Conservation (phyloP, 2,113 vertebrate genomes). For the Xiphophorus couchianus region DNA sequence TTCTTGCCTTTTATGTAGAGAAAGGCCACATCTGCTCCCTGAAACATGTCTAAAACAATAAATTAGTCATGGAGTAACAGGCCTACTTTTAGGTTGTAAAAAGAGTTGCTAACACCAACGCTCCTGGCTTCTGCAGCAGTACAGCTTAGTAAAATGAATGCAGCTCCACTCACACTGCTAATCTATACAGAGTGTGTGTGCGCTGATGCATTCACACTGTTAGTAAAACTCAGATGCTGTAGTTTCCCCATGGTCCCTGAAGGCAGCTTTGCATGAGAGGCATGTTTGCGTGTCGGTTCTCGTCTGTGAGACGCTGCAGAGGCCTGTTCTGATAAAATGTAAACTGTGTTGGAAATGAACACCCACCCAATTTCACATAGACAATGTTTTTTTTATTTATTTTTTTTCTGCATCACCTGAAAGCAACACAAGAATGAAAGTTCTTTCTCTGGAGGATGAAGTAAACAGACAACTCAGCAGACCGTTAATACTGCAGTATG, state of each 20-base stretch:
- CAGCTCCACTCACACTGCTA: background rate
- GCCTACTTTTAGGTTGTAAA: background rate
- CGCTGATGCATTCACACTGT: background rate
- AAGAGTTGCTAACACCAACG: background rate
- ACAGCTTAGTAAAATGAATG: too few species aligned
- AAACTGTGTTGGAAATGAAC: background rate
- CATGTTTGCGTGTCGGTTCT: background rate
- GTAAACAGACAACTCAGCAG: slow-evolving; percentile 55
- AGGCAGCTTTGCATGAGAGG: background rate
- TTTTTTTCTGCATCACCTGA: slow-evolving; percentile 9
- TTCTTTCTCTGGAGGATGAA: slow-evolving; percentile 27
- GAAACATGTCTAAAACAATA: background rate
- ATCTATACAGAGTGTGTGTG: background rate
- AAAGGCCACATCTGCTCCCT: background rate
- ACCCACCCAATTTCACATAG: background rate
- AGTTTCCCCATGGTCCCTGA: background rate
- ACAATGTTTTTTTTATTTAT: background rate
- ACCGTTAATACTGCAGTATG: slow-evolving; percentile 1
- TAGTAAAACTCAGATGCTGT: too few species aligned
- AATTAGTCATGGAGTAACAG: background rate
- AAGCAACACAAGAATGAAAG: slow-evolving; percentile 27
- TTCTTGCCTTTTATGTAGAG: background rate
- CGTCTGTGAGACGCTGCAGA: background rate
- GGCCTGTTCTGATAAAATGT: background rate
- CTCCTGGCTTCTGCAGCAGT: too few species aligned